Conservation (phyloP, 2,113 vertebrate species). For the Chaetodon trifascialis region DNA sequence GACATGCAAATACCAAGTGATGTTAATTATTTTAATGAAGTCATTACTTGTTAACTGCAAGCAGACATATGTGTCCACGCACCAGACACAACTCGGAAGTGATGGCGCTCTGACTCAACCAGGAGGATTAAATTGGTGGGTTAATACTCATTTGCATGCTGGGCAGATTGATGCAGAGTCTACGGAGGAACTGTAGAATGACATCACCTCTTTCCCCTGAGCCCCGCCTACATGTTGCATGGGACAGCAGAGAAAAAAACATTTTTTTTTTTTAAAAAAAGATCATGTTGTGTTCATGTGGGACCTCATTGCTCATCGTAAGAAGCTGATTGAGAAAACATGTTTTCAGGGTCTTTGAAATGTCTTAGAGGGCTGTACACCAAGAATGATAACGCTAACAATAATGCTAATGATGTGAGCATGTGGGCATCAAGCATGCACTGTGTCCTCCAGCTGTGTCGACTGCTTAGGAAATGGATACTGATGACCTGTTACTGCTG, state of each 20-base stretch:
- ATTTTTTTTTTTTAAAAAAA: too few relatives aligned
- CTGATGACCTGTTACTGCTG: too few relatives aligned
- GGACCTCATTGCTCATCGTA: neutral
- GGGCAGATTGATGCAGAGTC: neutral
- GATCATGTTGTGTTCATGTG: too few relatives aligned
- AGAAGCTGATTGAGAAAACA: neutral
- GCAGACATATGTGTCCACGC: neutral
- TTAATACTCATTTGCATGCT: neutral
- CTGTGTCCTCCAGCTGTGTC: too few relatives aligned
- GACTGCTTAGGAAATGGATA: too few relatives aligned
- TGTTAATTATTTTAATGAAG: neutral
- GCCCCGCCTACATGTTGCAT: neutral
- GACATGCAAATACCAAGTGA: neutral
- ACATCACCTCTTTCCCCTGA: neutral
- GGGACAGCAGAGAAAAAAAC: neutral
- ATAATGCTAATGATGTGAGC: too few relatives aligned
- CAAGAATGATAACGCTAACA: too few relatives aligned
- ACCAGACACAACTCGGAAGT: neutral
- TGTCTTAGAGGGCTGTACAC: too few relatives aligned
- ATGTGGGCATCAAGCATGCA: too few relatives aligned
- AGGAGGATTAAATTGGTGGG: neutral
- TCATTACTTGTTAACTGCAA: neutral
- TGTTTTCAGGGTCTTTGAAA: neutral
- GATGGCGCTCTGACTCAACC: neutral
- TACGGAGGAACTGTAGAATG: neutral